These are phyloP conservation scores for Bedellia somnulentella DNA, from an alignment of 2,888 invertebrate genomes.

Conservation along the genomic window DNA sequence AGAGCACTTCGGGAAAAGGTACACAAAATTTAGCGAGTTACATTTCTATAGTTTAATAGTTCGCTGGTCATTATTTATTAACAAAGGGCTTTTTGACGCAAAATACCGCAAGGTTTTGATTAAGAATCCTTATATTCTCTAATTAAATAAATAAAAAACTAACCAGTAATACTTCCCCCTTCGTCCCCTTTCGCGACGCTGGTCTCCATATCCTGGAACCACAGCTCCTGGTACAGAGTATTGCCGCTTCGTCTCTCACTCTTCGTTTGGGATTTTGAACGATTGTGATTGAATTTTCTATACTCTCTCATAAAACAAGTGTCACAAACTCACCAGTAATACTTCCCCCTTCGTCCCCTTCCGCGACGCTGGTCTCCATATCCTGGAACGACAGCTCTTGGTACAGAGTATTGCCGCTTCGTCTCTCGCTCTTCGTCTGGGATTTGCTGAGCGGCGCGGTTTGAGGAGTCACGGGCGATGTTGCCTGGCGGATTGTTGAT, in stretches of 20 bases:
- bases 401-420: slow-evolving; percentile 88
- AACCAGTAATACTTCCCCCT: slow-evolving; percentile 89
- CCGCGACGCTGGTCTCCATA: slow-evolving; percentile 81
- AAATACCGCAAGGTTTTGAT: too few relatives aligned
- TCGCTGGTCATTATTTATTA: too few relatives aligned
- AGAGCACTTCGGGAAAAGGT: too few relatives aligned
- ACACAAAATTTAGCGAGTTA: too few relatives aligned
- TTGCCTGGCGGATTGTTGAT: too few relatives aligned
- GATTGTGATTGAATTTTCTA: too few relatives aligned
- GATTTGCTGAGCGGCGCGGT: slow-evolving; percentile 32
- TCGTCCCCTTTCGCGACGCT: slow-evolving; percentile 80
- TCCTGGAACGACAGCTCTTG: slow-evolving; percentile 93
- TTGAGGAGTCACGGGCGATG: slow-evolving; percentile 49
- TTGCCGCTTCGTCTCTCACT: slow-evolving; percentile 88
- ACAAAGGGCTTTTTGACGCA: too few relatives aligned
- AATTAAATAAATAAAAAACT: too few relatives aligned
- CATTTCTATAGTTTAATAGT: too few relatives aligned
- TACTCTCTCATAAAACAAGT: too few relatives aligned
- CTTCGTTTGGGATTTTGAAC: slow-evolving; percentile 76
- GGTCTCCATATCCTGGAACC: slow-evolving; percentile 85
- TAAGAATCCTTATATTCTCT: too few relatives aligned
- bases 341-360: slow-evolving; percentile 74
- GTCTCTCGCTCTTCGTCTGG: slow-evolving; percentile 81
- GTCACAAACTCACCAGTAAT: slow-evolving; percentile 89
- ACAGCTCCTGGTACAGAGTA: slow-evolving; percentile 90